Evolutionary conservation across 2,113 vertebrate genomes (phyloP).

Genomic region (Spermophilus dauricus): DNA sequence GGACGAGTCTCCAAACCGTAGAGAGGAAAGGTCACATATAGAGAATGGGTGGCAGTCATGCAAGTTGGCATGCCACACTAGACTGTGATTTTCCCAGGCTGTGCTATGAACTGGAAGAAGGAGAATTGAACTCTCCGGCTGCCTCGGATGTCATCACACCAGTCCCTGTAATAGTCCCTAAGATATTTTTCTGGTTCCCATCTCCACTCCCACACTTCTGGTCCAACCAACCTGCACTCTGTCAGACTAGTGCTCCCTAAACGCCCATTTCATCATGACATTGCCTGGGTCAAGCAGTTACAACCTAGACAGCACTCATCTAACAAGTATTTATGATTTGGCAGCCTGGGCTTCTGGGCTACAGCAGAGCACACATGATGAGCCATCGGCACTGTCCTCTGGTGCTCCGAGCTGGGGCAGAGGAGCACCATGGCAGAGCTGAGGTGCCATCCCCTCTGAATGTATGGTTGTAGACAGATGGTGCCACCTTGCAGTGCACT

Average conservation of each 20-base stretch:
- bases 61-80: fast-evolving
- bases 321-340: slow-evolving; percentile 77
- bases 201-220: slow-evolving; percentile 61
- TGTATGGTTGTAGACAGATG: fast-evolving
- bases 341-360: slow-evolving; percentile 29
- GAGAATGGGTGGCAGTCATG: fast-evolving
- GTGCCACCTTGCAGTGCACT: fast-evolving
- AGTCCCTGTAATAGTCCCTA: neutral
- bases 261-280: slow-evolving; percentile 58
- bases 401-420: neutral
- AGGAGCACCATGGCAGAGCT: fast-evolving
- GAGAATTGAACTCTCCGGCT: neutral
- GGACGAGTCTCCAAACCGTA: neutral
- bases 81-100: neutral
- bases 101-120: neutral
- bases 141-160: neutral
- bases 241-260: slow-evolving; percentile 74
- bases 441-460: neutral
- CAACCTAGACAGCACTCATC: slow-evolving; percentile 76
- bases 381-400: neutral
- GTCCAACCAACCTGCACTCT: slow-evolving; percentile 66
- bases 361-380: neutral
- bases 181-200: slow-evolving; percentile 16
- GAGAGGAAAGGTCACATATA: neutral
- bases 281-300: slow-evolving; percentile 68